Conservation (phyloP, 2,888 invertebrate genomes). For the Eupithecia vulgata region DNA sequence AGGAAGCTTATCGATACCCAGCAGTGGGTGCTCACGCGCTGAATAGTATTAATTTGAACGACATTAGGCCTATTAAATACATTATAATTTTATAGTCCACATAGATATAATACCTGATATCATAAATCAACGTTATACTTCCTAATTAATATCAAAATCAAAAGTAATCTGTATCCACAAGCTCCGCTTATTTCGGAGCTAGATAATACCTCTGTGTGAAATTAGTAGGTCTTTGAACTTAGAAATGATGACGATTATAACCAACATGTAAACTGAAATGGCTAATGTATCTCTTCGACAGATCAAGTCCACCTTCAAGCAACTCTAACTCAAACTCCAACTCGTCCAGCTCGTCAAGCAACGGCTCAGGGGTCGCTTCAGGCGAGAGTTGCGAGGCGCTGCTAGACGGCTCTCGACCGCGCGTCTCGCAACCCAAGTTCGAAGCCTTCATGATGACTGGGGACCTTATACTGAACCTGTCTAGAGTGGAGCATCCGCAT, state of each 20-base stretch:
- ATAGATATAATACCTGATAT: too few species aligned
- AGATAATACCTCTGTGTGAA: too few species aligned
- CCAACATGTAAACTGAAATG: background rate
- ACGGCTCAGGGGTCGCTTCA: conserved; percentile 82
- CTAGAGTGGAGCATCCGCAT: conserved; percentile 89
- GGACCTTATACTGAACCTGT: conserved; percentile 96
- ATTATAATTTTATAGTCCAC: too few species aligned
- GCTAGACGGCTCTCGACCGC: conserved; percentile 69
- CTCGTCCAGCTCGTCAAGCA: conserved; percentile 75
- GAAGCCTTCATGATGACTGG: conserved; percentile 99
- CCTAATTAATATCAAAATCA: too few species aligned
- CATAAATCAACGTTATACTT: too few species aligned
- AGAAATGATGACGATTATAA: too few species aligned
- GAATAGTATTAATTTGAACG: too few species aligned
- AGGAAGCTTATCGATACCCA: too few species aligned
- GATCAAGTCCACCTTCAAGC: conserved; percentile 75
- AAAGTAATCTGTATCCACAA: too few species aligned
- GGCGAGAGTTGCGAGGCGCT: conserved; percentile 80
- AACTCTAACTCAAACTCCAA: conserved; percentile 72
- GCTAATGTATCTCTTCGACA: conserved; percentile 49
- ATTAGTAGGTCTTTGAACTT: too few species aligned
- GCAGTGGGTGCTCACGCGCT: too few species aligned
- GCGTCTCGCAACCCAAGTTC: conserved; percentile 85
- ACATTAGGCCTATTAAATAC: too few species aligned
- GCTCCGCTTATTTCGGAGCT: background rate